Base-by-base conservation (phyloP, 2,797 vertebrate genomes). In the Centroberyx gerrardi region DNA sequence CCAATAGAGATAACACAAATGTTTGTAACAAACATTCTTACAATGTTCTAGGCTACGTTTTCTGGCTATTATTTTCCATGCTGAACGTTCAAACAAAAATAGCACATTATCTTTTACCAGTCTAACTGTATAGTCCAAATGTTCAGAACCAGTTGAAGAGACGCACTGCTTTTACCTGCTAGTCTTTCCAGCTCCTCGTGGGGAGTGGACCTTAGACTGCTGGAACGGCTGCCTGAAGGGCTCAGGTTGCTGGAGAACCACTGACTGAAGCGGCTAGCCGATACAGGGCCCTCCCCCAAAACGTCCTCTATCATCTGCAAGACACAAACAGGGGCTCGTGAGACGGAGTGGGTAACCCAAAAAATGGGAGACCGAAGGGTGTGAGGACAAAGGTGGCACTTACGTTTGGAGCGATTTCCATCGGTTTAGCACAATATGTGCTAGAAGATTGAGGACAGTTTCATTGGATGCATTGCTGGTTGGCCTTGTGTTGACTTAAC, bases 281-380 rank as follows among this genome's bases (percentile, higher is more conserved):
- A 96, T n/a, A 93, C 93, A 0, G 98, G 96, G 1, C 98, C 97
- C 87, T 99, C 98, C 56, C 97, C 97, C 69, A 99, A 93, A 80
- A 99, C 97, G 42, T 99, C 98, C 89, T 99, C 98, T 46, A 99
- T 99, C 97, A 99, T 98, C 98, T 99, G 87, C 29, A 94, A 90
- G 75, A 83, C 55, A 85, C 27, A 90, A 69, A 69, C 14, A 36
- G 64, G 18, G 0, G 22, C 60, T 28, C 49, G 60, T 88, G 52
- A 85, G 64, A 72, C 31, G 66, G 5, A 74, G 60, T 14, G 46
- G 12, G 58, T 27, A 76, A 27, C 67, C 48, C 9, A 64, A 29
- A 48, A 63, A 78, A 40, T 52, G 14, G 78, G 12, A 78, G 33
- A 46, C 48, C 7, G 46, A 69, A 88, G 78, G 53, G 8, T 89